Evolutionary conservation across 2,888 invertebrate genomes (phyloP), one percentile per base, ranked within the genome.

Genomic region (Hedychridium roseum): DNA sequence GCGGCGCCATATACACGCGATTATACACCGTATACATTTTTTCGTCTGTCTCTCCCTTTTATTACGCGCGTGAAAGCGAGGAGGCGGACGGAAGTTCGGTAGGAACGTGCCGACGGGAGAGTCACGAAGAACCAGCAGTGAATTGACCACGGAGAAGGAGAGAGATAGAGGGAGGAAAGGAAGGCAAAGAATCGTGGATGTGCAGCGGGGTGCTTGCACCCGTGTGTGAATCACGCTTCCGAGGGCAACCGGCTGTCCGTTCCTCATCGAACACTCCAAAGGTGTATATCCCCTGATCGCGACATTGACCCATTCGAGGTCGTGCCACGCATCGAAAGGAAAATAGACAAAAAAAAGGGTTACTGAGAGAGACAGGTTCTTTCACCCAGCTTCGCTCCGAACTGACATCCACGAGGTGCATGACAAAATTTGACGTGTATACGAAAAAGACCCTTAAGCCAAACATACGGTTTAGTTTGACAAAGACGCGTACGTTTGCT

Each of bases 191-290:
- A 50, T 30, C 50, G 60, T 43, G 51, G 50, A 55, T 38, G 27
- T 60, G 49, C 57, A 57, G 54, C 52, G 64, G 67, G 64, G 63
- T 68, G 62, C 57, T 59, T 61, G 58, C 58, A 62, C 57, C 68
- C 68, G 70, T 72, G 68, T 57, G 70, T 73, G 72, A 73, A 68
- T 73, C 72, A 73, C 72, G 66, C 71, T 68, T 43, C 57, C 46
- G 40, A 54, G 57, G 61, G 65, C 60, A 62, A 64, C 66, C 63
- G 64, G 59, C 66, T 60, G 55, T 61, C 60, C 68, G 41, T n/a
- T 46, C 54, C 66, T 59, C 41, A 50, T 56, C 45, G 53, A 52
- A n/a, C n/a, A n/a, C n/a, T n/a, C 42, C 39, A 12, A 23, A 5
- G 31, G 11, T 14, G 49, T 50, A 51, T 57, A 50, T 47, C 55